These are phyloP conservation scores for Anguilla pacifica DNA, from an alignment of 2,797 vertebrate genomes.

Conservation along the genomic window DNA sequence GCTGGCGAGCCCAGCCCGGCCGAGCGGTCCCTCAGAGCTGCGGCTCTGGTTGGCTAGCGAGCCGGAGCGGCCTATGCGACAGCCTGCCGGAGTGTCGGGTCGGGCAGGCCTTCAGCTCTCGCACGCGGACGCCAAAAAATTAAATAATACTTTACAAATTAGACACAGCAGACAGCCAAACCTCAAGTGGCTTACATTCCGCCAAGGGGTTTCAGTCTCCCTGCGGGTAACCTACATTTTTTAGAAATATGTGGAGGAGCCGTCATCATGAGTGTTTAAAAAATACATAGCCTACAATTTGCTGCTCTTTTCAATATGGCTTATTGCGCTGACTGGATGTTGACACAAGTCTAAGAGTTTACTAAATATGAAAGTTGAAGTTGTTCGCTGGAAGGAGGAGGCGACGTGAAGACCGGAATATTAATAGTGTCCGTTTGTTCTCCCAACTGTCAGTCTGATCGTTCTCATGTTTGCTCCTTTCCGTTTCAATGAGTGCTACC, in stretches of 20 bases:
- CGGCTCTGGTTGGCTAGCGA: background rate
- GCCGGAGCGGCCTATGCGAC: background rate
- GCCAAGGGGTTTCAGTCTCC: background rate
- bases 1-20: background rate
- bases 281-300: background rate
- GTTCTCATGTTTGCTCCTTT: background rate
- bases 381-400: background rate
- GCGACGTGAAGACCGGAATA: background rate
- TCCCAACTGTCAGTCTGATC: background rate
- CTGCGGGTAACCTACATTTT: background rate
- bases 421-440: background rate
- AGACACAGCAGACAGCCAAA: background rate
- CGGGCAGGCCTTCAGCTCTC: background rate
- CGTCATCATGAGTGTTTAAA: background rate
- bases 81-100: background rate
- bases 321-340: background rate
- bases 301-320: background rate
- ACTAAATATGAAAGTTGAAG: background rate
- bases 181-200: background rate
- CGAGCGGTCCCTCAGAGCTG: too few relatives aligned
- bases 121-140: background rate
- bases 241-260: background rate
- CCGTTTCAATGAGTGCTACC: background rate
- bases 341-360: background rate
- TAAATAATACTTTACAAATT: conserved; percentile 9